Evolutionary conservation across 2,797 vertebrate genomes (phyloP).

Genomic region (Phataginus tricuspis): DNA sequence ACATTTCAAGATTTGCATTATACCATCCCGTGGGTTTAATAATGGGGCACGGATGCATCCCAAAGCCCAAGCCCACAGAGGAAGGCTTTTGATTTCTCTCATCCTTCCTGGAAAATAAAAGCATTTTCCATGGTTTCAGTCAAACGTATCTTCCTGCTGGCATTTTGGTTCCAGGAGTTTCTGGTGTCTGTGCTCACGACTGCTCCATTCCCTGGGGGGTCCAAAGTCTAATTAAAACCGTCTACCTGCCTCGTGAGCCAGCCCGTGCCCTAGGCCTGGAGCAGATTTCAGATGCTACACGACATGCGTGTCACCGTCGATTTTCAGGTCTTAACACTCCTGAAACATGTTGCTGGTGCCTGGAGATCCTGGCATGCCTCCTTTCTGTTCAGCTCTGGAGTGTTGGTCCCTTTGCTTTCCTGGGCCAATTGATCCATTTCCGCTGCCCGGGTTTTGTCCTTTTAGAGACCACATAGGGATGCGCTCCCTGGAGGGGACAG

Average conservation of each 20-base stretch:
- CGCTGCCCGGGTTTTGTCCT: background rate
- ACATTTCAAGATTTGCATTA: rapidly evolving
- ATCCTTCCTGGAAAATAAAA: background rate
- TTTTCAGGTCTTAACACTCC: rapidly evolving
- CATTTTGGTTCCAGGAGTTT: background rate
- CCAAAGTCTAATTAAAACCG: background rate
- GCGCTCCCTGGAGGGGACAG: background rate
- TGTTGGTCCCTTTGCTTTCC: no score
- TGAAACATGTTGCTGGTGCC: background rate
- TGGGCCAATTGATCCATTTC: background rate
- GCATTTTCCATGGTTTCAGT: background rate
- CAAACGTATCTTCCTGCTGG: background rate
- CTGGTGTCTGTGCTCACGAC: background rate
- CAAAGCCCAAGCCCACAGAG: no score
- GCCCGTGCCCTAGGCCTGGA: rapidly evolving
- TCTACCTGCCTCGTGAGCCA: background rate
- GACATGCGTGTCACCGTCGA: rapidly evolving
- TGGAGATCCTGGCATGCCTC: background rate
- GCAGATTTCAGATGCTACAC: rapidly evolving
- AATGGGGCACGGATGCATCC: rapidly evolving
- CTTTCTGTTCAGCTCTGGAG: background rate
- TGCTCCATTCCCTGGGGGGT: rapidly evolving
- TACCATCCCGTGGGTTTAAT: background rate
- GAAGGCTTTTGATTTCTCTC: background rate
- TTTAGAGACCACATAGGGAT: rapidly evolving